phyloP scores from a whole-genome alignment of 2,888 invertebrate genomes.

The Diplolepis rosae region DNA sequence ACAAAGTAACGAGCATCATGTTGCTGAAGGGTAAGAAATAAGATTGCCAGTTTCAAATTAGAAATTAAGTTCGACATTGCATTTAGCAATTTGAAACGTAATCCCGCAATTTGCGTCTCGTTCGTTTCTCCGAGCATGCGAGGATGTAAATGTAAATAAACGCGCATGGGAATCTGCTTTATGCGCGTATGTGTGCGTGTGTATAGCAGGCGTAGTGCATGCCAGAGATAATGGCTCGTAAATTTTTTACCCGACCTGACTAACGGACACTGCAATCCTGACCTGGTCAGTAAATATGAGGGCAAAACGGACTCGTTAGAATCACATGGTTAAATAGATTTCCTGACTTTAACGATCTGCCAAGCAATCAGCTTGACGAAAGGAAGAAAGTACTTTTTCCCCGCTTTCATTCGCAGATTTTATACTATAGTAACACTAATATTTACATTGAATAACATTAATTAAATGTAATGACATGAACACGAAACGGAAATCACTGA shows the following conservation, averaged over 20 bases:
- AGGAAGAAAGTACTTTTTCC: background rate
- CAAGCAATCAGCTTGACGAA: background rate
- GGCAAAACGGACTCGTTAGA: constrained; percentile 3
- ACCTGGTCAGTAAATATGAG: constrained; percentile 5
- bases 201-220: background rate
- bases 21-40: background rate
- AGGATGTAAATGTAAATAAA: background rate
- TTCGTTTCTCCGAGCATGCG: background rate
- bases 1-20: background rate
- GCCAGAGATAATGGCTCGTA: constrained; percentile 1
- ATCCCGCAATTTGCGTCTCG: background rate
- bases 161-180: background rate
- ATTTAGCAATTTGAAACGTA: background rate
- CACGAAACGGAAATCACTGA: too few relatives aligned
- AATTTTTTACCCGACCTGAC: background rate
- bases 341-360: background rate
- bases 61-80: constrained; percentile 1
- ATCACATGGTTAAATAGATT: background rate
- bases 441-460: too few relatives aligned
- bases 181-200: background rate
- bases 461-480: too few relatives aligned
- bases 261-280: background rate
- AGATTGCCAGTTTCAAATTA: background rate
- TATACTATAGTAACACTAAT: background rate
- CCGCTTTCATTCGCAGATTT: background rate